Percentiles rank a stretch among this genome's conserved stretches.
These are phyloP conservation scores for Rhagologus leucostigma DNA, from an alignment of 2,113 vertebrate genomes.

Conservation along the genomic window DNA sequence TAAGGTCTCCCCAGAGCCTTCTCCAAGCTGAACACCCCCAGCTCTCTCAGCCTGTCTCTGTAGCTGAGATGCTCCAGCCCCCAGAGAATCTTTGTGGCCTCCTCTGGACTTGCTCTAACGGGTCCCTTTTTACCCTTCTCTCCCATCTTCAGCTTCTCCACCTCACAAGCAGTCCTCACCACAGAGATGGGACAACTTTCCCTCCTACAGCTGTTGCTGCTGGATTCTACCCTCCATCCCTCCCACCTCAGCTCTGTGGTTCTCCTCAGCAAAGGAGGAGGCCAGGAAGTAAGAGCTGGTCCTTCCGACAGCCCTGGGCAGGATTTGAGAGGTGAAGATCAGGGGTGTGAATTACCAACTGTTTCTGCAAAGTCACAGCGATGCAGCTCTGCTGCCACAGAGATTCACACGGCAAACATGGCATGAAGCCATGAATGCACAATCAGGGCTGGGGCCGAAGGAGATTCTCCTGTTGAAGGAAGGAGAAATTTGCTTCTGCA, in stretches of 20 bases:
- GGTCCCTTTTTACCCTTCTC: background rate
- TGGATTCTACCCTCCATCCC: background rate
- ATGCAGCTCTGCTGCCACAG: background rate
- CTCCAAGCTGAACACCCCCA: background rate
- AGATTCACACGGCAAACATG: fast-evolving
- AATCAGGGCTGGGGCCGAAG: background rate
- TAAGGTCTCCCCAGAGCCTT: background rate
- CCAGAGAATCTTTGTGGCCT: background rate
- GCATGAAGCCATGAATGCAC: background rate
- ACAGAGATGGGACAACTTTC: fast-evolving
- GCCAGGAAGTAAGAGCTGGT: background rate
- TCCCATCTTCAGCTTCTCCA: background rate
- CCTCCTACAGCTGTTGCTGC: background rate
- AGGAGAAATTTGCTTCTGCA: background rate
- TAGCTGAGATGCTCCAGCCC: background rate
- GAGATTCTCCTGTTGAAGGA: background rate
- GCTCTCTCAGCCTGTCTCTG: background rate
- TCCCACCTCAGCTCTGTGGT: fast-evolving
- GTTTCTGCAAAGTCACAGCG: background rate
- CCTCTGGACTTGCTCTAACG: background rate
- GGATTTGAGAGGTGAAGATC: background rate
- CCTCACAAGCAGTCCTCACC: background rate
- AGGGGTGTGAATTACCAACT: background rate
- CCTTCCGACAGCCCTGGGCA: background rate
- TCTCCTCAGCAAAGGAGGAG: background rate